Base-by-base conservation (phyloP, 2,113 vertebrate species). In the Nesogale talazaci region DNA sequence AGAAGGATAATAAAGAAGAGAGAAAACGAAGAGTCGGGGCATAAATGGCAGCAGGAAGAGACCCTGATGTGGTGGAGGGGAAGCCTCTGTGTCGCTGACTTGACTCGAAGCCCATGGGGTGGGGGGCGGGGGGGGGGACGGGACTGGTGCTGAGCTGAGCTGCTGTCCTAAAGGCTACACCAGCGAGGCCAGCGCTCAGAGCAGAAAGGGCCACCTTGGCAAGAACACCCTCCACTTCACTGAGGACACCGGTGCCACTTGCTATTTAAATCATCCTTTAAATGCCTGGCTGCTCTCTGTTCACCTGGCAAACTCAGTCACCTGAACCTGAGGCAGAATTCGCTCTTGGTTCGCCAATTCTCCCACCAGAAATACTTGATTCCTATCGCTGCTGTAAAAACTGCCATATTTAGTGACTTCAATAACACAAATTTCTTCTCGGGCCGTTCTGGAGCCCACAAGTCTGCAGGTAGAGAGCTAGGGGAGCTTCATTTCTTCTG, bases 191-290 rank as follows among this genome's bases (percentile, higher is more conserved):
- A n/a, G 25, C 4, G 78, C 67, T 29, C 29, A 87, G 77, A 80
- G n/a, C 90, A 70, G 85, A 84, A 95, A 93, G 69, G 79, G 90
- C 70, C 46, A 56, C 38, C 88, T 77, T 14, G n/a, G 56, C 81
- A 57, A 78, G 17, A 23, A 88, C 34, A 82, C 34, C 59, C 16
- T 74, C 52, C 84, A 65, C 23, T 42, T 87, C 82, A 57, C 67
- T n/a, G 83, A 83, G 38, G 31, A 57, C 20, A 78, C 38, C 36
- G 69, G 38, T 70, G 46, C 22, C 57, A 57, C 61, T 69, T 89
- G 63, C 85, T 70, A 78, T 22, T 23, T 57, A 86, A 89, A 92
- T 0, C 40, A 42, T 29, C 61, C 63, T 67, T 78, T 85, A 57
- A 88, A 34, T 82, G 70, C 69, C 63, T 65, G 63, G 17, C 72